These are phyloP conservation scores for Trichomalopsis sarcophagae DNA, from an alignment of 1,140 invertebrate genomes.

Conservation along the genomic window DNA sequence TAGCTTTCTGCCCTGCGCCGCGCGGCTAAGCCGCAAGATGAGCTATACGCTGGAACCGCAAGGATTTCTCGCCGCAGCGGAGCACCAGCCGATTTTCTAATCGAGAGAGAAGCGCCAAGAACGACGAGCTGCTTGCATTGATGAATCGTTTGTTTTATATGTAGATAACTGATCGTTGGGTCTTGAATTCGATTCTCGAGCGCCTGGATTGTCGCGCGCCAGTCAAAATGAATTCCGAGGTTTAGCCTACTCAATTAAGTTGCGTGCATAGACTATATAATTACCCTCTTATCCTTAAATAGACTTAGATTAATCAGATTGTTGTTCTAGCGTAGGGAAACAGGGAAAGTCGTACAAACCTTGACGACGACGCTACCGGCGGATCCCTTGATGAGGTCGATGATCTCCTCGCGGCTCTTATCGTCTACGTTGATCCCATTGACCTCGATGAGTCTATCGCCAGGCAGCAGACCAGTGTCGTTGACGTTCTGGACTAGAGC, in stretches of 20 bases:
- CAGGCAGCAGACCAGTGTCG: constrained; percentile 91
- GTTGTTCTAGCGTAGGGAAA: background rate
- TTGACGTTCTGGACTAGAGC: constrained; percentile 84
- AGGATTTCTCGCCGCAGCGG: constrained; percentile 12
- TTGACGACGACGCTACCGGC: constrained; percentile 88
- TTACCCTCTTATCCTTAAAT: background rate
- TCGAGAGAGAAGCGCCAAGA: constrained; percentile 5
- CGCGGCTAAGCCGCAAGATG: constrained; percentile 7
- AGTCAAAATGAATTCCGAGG: background rate
- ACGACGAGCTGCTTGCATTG: background rate
- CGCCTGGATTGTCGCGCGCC: background rate
- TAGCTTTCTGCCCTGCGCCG: background rate
- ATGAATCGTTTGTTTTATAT: background rate
- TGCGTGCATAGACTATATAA: background rate
- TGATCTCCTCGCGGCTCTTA: constrained; percentile 92
- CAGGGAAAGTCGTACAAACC: constrained; percentile 74
- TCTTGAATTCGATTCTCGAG: background rate
- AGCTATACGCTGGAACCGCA: constrained; percentile 25
- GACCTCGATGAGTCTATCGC: constrained; percentile 93
- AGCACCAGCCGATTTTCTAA: constrained; percentile 35
- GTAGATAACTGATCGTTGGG: background rate
- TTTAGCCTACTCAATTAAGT: background rate
- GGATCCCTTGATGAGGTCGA: constrained; percentile 92
- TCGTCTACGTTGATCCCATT: constrained; percentile 91
- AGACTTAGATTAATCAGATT: background rate